Conservation (phyloP, 2,888 invertebrate species). For the Drosophila longiperda region DNA sequence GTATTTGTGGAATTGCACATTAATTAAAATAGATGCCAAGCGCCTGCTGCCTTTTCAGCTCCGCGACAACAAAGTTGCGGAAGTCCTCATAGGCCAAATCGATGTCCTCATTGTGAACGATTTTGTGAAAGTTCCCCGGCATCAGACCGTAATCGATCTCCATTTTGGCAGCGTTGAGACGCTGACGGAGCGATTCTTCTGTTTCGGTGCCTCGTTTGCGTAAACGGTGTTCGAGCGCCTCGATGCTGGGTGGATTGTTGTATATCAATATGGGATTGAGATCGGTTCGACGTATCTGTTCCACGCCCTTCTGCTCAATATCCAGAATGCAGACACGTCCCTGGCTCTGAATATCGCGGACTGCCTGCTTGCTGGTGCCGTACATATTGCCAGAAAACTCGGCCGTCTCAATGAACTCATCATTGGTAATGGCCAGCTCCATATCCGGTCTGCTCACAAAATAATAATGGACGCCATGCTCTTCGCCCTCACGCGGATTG, state of each 20-base stretch:
- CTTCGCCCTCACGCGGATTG: slow-evolving; percentile 91
- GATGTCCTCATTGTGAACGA: slow-evolving; percentile 93
- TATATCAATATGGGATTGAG: slow-evolving; percentile 94
- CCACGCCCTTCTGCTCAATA: slow-evolving; percentile 97
- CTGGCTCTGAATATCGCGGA: slow-evolving; percentile 90
- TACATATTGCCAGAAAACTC: slow-evolving; percentile 97
- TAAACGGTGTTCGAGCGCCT: slow-evolving; percentile 90
- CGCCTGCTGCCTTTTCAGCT: slow-evolving; percentile 86
- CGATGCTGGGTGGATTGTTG: slow-evolving; percentile 95
- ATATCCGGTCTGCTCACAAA: slow-evolving; percentile 93
- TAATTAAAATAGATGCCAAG: slow-evolving; percentile 84
- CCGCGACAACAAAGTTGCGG: slow-evolving; percentile 88
- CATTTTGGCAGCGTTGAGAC: slow-evolving; percentile 90
- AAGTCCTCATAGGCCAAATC: slow-evolving; percentile 92
- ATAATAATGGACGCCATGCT: slow-evolving; percentile 93
- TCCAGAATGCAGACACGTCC: slow-evolving; percentile 97
- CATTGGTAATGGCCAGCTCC: slow-evolving; percentile 89
- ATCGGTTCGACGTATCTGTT: slow-evolving; percentile 92
- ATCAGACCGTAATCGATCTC: slow-evolving; percentile 93
- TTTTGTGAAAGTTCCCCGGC: slow-evolving; percentile 91
- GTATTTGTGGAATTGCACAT: slow-evolving; percentile 33
- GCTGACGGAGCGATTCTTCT: slow-evolving; percentile 91
- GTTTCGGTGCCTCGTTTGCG: slow-evolving; percentile 94
- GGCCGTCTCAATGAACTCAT: slow-evolving; percentile 96
- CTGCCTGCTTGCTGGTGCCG: slow-evolving; percentile 95